A percentile compares a stretch with the other conserved stretches of the same genome.
These are phyloP conservation scores for Poeciliopsis prolifica DNA, from an alignment of 2,113 vertebrate genomes.

Conservation along the genomic window DNA sequence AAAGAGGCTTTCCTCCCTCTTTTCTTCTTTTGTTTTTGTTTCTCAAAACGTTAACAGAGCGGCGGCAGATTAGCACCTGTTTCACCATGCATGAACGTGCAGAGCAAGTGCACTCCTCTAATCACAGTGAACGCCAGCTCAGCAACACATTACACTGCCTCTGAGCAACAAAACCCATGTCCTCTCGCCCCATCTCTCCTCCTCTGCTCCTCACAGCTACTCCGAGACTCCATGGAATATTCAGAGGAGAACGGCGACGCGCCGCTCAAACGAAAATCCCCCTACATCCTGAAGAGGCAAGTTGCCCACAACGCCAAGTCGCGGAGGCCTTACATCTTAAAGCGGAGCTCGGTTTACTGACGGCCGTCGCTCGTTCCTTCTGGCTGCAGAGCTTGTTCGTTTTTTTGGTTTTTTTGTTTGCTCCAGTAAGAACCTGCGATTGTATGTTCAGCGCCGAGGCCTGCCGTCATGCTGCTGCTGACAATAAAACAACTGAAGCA, in stretches of 20 bases:
- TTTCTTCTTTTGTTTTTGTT: no score
- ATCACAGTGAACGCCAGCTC: constrained; percentile 17
- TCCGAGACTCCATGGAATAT: constrained; percentile 81
- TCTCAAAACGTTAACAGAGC: neutral
- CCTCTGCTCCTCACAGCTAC: constrained; percentile 72
- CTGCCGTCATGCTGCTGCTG: constrained; percentile 46
- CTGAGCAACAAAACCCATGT: constrained; percentile 26
- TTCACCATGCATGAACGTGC: constrained; percentile 30
- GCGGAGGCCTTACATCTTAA: constrained; percentile 95
- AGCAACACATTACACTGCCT: constrained; percentile 12
- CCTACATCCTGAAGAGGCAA: constrained; percentile 96
- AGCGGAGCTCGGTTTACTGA: constrained; percentile 90
- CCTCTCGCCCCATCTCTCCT: constrained; percentile 2
- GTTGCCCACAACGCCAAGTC: constrained; percentile 85
- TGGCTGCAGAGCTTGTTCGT: constrained; percentile 29
- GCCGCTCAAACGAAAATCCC: constrained; percentile 92
- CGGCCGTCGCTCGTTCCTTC: constrained; percentile 43
- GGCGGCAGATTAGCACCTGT: constrained; percentile 40
- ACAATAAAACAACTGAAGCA: constrained; percentile 71
- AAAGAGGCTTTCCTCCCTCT: neutral
- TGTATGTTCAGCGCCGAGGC: constrained; percentile 26
- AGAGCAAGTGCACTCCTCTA: constrained; percentile 13
- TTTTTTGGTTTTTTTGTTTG: constrained; percentile 21
- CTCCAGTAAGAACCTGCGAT: constrained; percentile 14
- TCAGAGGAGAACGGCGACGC: constrained; percentile 83